Base-by-base conservation (phyloP, 2,113 vertebrate species). In the Callithrix jacchus region DNA sequence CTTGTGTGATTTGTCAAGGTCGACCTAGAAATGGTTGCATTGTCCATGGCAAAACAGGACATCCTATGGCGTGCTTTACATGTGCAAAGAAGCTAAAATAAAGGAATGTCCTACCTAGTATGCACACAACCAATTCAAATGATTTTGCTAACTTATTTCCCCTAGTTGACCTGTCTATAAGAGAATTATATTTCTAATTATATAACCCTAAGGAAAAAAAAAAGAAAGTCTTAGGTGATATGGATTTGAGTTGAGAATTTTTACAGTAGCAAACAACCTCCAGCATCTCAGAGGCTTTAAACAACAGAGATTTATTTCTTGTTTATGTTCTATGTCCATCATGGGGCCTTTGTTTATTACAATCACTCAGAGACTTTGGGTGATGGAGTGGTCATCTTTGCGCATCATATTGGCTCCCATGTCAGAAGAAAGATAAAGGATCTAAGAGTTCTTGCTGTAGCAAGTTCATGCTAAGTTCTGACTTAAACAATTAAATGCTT, bases 11-110 rank as follows among this genome's bases (percentile, higher is more conserved):
- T 96, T 99, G 99, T 93, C 99, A 99, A 97, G 99, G 99, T 64
- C 98, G 99, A 49, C 99, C 99, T 20, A 99, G 99, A 97, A 99
- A 99, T 77, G 99, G 99, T 97, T 99, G 99, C 98, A 99, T 99
- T 61, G 99, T 99, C 11, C 99, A 99, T 30, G 99, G 99, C 35
- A 99, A 98, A 85, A 99, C 99, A 0, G 99, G 99, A 81, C 99
- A 99, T 97, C 99, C 99, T 68, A 99, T 99, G 98, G 99, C 99
- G 0, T 99, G 99, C 96, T 99, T 99, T 61, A 98, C 99, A 0
- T 99, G 99, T 13, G 99, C 99, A 27, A 99, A 99, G 92, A 99
- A 99, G 93, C 98, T 99, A 2, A 99, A 99, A 97, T 99, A 99
- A 96, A 99, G 99, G 97, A 99, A 99, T 98, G 85, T 98, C 99